phyloP scores from a whole-genome alignment of 2,113 vertebrate genomes.

The human (Homo sapiens) region GRCh38 chr15:51726001-51726500 shows the following conservation, averaged over 20 bases:
- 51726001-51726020: not conserved
- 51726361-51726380: not conserved
- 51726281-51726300: not conserved
- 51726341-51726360: not conserved
- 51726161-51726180: not conserved
- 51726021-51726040: constrained; percentile 9
- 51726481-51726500: not conserved
- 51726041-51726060: not conserved
- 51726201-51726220: not conserved
- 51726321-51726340: not conserved
- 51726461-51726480: not conserved
- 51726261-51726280: not conserved
- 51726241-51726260: constrained; percentile 31
- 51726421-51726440: not conserved
- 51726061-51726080: not conserved
- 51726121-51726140: not conserved
- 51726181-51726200: not conserved
- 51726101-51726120: not conserved
- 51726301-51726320: not conserved
- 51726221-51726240: not conserved
- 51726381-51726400: not conserved
- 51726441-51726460: not conserved
- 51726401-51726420: not conserved
- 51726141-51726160: not conserved
- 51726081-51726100: not conserved